Percentiles rank a stretch among this genome's conserved stretches.
phyloP scores from a whole-genome alignment of 30 jellyfish, hydroid and myxozoan species.

The Mastigias papua region DNA sequence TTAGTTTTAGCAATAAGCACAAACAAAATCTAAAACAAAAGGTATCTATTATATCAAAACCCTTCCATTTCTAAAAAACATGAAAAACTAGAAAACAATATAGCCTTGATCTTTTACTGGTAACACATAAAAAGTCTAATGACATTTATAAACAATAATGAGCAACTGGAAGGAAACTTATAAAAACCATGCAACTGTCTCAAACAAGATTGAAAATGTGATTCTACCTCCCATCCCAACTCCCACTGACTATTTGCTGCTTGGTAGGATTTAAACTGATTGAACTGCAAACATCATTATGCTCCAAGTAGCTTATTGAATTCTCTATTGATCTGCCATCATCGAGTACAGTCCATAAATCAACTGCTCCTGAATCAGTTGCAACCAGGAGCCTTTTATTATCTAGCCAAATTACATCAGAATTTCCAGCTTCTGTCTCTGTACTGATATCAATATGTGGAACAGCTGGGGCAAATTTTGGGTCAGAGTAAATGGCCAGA shows the following conservation, averaged over 20 bases:
- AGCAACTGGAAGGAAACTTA: no score
- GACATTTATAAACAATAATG: no score
- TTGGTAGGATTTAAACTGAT: slow-evolving; percentile 55
- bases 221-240: slow-evolving; percentile 88
- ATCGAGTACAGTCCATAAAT: slow-evolving; percentile 15
- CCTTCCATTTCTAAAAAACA: no score
- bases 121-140: no score
- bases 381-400: slow-evolving; percentile 29
- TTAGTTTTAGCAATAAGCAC: no score
- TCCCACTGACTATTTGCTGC: slow-evolving; percentile 86
- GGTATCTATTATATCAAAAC: no score
- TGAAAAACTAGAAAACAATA: no score
- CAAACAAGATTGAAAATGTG: background rate
- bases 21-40: no score
- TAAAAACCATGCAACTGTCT: no score
- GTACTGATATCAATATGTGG: slow-evolving; percentile 82
- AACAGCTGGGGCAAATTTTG: slow-evolving; percentile 80
- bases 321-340: slow-evolving; percentile 49
- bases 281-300: slow-evolving; percentile 88
- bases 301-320: slow-evolving; percentile 68
- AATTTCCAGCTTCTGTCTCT: slow-evolving; percentile 84
- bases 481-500: slow-evolving; percentile 76
- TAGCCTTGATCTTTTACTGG: no score
- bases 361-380: slow-evolving; percentile 27
- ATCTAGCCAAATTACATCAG: slow-evolving; percentile 83